Evolutionary conservation across 2,113 vertebrate genomes (phyloP), one percentile per base, ranked within the genome.

Genomic region (Pandion haliaetus): DNA sequence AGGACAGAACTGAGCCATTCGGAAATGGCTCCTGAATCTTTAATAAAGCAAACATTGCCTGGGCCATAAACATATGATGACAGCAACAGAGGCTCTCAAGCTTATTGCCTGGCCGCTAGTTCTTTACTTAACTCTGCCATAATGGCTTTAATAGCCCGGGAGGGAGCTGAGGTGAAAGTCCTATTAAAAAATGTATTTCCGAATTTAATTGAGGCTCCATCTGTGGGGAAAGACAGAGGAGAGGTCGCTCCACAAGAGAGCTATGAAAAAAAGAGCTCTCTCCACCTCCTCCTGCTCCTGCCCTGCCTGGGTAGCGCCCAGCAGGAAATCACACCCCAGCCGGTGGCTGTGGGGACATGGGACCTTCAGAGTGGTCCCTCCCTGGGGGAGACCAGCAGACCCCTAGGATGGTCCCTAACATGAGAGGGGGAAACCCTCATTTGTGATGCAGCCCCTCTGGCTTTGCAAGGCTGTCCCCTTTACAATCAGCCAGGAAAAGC

Each of bases 121-220:
- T 95, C 97, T 96, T 98, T 98, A 97, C 97, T 98, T 98, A 98
- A 98, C 98, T 98, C 96, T 98, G 82, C 97, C 95, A 61, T 98
- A 98, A 98, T 97, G 97, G 98, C 96, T 96, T 96, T 97, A 98
- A 98, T 98, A 95, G 97, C 93, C 97, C 97, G 50, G 95, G 84
- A 87, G 98, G 98, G 98, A 98, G 92, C 96, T 95, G 97, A 95
- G 95, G 97, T 97, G 97, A 97, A 98, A 97, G 82, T 97, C 96
- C 96, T 97, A 97, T 97, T 97, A 98, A 97, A 97, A 97, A 97
- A 97, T 97, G 97, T 94, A 98, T 97, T 96, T 97, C 97, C 61
- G 71, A 98, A 97, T 97, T 97, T 98, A 98, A 98, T 98, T 96
- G 97, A 97, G 96, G 94, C 93, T 97, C 95, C 87, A 74, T 97